Conservation (phyloP, 2,113 vertebrate genomes). For the Colossoma macropomum region DNA sequence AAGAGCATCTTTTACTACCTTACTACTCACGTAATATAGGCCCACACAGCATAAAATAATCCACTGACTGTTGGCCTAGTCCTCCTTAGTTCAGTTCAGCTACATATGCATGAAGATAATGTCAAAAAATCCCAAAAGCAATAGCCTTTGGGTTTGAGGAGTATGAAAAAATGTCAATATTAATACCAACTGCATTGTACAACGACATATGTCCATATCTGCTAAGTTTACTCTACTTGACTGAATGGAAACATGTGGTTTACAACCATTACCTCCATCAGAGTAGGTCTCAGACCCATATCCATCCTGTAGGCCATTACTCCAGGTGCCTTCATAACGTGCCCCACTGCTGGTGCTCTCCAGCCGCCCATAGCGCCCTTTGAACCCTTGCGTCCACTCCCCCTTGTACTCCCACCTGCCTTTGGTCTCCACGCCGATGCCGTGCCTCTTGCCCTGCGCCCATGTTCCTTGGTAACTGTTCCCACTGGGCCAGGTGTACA, state of each 20-base stretch:
- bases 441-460: constrained; percentile 97
- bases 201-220: no score
- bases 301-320: constrained; percentile 97
- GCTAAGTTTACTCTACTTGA: background rate
- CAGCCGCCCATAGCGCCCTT: constrained; percentile 96
- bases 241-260: background rate
- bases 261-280: constrained; percentile 86
- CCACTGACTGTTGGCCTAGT: background rate
- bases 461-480: constrained; percentile 98
- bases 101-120: background rate
- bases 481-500: constrained; percentile 98
- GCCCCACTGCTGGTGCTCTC: constrained; percentile 92
- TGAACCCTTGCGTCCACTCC: constrained; percentile 98
- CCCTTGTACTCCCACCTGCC: constrained; percentile 98
- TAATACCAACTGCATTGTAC: no score
- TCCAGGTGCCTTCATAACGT: constrained; percentile 97
- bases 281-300: constrained; percentile 98
- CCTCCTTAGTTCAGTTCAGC: background rate
- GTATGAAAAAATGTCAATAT: no score
- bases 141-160: background rate
- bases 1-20: constrained; percentile 22
- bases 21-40: background rate
- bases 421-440: constrained; percentile 96
- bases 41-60: background rate
- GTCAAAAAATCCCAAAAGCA: background rate